Evolutionary conservation across 2,888 invertebrate species (phyloP), one percentile per base, ranked within the genome.

Genomic region (Leucophenga montana): DNA sequence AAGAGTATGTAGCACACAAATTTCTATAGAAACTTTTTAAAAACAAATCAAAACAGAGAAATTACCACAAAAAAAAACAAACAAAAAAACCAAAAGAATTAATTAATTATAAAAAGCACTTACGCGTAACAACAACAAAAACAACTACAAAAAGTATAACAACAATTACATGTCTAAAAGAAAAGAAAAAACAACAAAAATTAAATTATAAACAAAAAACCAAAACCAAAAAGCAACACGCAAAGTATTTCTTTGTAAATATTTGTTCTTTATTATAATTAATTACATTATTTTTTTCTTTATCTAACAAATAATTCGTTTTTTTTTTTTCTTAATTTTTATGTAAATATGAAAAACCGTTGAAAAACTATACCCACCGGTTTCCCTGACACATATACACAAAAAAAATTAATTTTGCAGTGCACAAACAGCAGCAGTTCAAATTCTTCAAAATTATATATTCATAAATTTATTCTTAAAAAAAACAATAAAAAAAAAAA

Each of bases 171-270:
- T 33, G 33, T 31, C 4, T 59, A 31, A 13, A 67, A 69, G 48
- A 66, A 59, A 57, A 33, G 53, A 33, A 20, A 53, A 66, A 18
- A 54, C 8, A 48, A 50, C 6, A 65, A 48, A 65, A 27, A 31
- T 27, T 31, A 39, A 61, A 27, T 50, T 44, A 11, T 22, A 65
- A 64, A 69, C n/a, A 57, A 44, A 27, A 53, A 31, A 27, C 22
- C 44, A 66, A 70, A 65, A 61, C 65, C 66, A 66, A 53, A 61
- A 54, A 56, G 67, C 65, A 44, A 65, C 53, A 67, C 16, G 57
- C 66, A 70, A 61, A 74, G 73, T 78, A 80, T 69, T 72, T 81
- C 82, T 79, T 75, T 81, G 80, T 81, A 83, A 78, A 83, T 82
- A 73, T 74, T 68, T 66, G 4, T 57, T 57, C 11, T 13, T 27